A percentile compares a stretch with the other conserved stretches of the same genome.
Evolutionary conservation across 2,113 vertebrate species (phyloP).

Genomic region (Chroicocephalus ridibundus): DNA sequence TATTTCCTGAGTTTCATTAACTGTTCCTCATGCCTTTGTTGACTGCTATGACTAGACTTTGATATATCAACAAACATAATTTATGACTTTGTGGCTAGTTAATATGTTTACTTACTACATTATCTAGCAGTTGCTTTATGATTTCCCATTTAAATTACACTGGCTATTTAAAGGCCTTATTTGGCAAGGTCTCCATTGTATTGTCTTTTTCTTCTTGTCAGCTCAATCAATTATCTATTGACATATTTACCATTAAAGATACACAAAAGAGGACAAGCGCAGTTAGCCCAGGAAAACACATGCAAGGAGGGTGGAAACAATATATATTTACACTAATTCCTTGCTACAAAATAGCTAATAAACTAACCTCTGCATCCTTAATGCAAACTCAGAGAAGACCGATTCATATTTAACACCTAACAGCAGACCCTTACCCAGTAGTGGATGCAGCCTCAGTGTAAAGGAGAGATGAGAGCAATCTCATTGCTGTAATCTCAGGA

Average conservation of each 20-base stretch:
- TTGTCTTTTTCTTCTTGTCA: background rate
- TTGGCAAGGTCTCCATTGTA: background rate
- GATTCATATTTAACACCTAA: background rate
- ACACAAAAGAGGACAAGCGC: background rate
- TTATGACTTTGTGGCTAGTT: background rate
- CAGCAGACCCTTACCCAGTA: background rate
- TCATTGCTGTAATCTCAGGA: background rate
- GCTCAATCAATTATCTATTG: conserved; percentile 2
- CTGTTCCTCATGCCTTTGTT: background rate
- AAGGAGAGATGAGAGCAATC: background rate
- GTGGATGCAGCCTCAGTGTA: background rate
- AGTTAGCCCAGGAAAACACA: background rate
- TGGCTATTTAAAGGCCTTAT: background rate
- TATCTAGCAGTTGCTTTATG: conserved; percentile 31
- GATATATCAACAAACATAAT: background rate
- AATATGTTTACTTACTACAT: background rate
- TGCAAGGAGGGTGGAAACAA: background rate
- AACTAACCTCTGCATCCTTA: background rate
- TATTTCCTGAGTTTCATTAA: background rate
- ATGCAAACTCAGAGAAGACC: background rate
- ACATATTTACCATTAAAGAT: background rate
- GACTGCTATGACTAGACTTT: background rate
- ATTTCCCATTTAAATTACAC: conserved; percentile 6
- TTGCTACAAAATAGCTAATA: background rate
- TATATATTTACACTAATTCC: background rate